These are phyloP conservation scores for Tokudaia tokunoshimensis DNA, from an alignment of 2,797 vertebrate genomes.

Conservation along the genomic window DNA sequence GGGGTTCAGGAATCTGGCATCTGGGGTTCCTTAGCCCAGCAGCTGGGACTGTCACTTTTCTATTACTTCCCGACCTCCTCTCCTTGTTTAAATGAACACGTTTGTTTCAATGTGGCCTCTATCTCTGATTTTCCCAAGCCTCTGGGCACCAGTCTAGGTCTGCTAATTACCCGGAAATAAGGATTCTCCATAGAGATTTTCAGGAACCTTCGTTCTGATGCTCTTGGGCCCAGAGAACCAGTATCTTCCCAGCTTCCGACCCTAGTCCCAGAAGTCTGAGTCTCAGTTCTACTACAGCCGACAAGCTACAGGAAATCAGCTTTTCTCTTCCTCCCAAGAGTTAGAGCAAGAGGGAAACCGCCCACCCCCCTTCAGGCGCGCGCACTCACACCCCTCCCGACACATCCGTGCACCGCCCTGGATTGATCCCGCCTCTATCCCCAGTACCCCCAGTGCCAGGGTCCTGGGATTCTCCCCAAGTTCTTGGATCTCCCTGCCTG, in stretches of 20 bases:
- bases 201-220: not conserved
- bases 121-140: not conserved
- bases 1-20: constrained; percentile 7
- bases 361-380: constrained; percentile 72
- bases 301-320: constrained; percentile 83
- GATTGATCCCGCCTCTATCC: constrained; percentile 51
- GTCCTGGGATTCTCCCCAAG: constrained; percentile 44
- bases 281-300: constrained; percentile 64
- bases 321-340: constrained; percentile 83
- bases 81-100: constrained; percentile 3
- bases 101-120: constrained; percentile 25
- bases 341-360: constrained; percentile 79
- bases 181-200: not conserved
- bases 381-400: constrained; percentile 76
- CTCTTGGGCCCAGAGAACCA: not conserved
- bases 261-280: constrained; percentile 64
- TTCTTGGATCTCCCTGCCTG: not conserved
- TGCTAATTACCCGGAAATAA: constrained; percentile 45
- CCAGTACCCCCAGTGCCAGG: constrained; percentile 63
- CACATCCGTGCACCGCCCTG: constrained; percentile 73
- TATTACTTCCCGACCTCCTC: not conserved
- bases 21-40: not conserved
- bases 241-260: constrained; percentile 58
- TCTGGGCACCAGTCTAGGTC: not conserved
- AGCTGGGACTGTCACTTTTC: not conserved